Evolutionary conservation across 2,113 vertebrate genomes (phyloP).

Genomic region (Clarias magur): DNA sequence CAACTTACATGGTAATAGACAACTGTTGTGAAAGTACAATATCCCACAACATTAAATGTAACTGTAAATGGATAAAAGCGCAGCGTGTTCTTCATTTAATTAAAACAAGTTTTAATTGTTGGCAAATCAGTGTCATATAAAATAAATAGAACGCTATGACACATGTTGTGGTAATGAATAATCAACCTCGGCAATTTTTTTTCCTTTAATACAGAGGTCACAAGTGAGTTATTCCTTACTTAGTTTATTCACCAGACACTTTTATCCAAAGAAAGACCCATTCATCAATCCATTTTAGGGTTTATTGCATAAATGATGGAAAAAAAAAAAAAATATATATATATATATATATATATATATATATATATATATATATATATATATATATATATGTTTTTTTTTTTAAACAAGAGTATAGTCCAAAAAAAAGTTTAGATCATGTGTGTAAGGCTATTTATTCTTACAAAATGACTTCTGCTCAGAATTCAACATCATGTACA

Average conservation of each 20-base stretch:
- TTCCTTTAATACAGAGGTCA: neutral
- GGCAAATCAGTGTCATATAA: neutral
- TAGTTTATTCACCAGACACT: neutral
- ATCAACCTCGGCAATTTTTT: neutral
- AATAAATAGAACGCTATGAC: neutral
- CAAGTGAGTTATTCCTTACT: neutral
- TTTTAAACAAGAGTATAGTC: neutral
- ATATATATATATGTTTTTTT: no score
- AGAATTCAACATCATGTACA: neutral
- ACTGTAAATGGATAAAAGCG: neutral
- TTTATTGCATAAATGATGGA: neutral
- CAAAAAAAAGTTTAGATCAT: neutral
- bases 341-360: no score
- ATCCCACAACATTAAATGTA: neutral
- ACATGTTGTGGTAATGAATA: neutral
- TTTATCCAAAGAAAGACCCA: neutral
- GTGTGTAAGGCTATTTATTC: neutral
- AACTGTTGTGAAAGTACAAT: no score
- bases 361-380: no score
- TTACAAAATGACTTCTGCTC: neutral
- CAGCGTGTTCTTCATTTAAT: neutral
- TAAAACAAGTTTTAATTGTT: neutral
- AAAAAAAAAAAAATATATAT: no score
- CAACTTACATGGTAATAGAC: no score
- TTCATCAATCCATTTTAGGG: neutral